Base-by-base conservation (phyloP, 2,797 vertebrate genomes). In the Pagetopsis macropterus region DNA sequence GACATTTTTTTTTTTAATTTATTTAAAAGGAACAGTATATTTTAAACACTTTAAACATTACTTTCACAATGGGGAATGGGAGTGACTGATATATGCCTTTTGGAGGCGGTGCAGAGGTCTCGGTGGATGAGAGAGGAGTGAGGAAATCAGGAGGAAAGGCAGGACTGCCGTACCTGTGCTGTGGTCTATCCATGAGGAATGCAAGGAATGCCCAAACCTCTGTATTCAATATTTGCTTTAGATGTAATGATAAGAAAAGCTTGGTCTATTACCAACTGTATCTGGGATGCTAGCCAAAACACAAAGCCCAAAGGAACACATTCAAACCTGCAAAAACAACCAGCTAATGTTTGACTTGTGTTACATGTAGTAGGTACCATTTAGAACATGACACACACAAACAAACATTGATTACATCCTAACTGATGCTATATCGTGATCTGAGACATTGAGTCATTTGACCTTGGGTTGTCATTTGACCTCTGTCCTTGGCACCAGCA, bases 171-270 rank as follows among this genome's bases (percentile, higher is more conserved):
- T 80, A 80, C 66, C 78, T 90, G 56, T 61, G 49, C 51, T 65
- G 13, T 56, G 19, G 55, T 86, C 50, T 81, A 67, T 67, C 27
- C 52, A 48, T 65, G n/a, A 72, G 83, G 83, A 87, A 88, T 88
- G 84, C 23, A 41, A 79, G 79, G 50, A 90, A 91, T 87, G 75
- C 57, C 65, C 82, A 76, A 69, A 61, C 64, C 46, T 80, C 70
- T 59, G 67, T 72, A 41, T 70, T 82, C 63, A 67, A 87, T 71
- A 83, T 90, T 88, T 87, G 61, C 80, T 66, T 81, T 71, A 76
- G 79, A 89, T 91, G n/a, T 84, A 83, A 78, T 64, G 63, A 89
- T 87, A 84, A 69, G 51, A 80, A 62, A 45, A 71, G 78, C 65
- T 75, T 56, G 65, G 59, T 50, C 65, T 82, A 56, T 67, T 63